Base-by-base conservation (phyloP, 2,797 vertebrate genomes). In the Steatocranus sp. region DNA sequence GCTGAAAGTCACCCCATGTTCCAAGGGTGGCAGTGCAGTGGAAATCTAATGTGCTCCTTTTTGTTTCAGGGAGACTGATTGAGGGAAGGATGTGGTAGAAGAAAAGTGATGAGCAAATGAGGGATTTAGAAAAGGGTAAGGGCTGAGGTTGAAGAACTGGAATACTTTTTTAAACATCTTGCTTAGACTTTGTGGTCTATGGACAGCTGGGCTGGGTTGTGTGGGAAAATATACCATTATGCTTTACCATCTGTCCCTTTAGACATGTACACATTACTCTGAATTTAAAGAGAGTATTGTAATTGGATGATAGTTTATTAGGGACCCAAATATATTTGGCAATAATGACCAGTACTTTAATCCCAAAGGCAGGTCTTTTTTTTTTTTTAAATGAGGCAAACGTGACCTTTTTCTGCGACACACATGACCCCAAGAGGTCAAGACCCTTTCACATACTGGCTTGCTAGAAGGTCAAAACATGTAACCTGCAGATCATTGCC, bases 231-330 rank as follows among this genome's bases (percentile, higher is more conserved):
- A 85, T 89, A 88, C 90, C 85, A 89, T 91, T 92, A 89, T 84
- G 82, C 79, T 89, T 89, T 81, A 89, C 90, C 92, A 95, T 94
- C 90, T 94, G 93, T 89, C 90, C 86, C 80, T 90, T 87, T 61
- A 84, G 75, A 93, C 78, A 91, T 87, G 80, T 68, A 90, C 76
- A 91, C 89, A 84, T 91, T 87, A 86, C 66, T 76, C 75, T 82
- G 78, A 78, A 91, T 89, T 90, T 90, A 83, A 92, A 89, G 89
- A 86, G 83, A 92, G 87, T 46, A 87, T 93, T 94, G 93, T 94
- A 93, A 94, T 93, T 94, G 88, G 85, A 86, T 90, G 85, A 92
- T 86, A 78, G 82, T 91, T 92, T 90, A 92, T 87, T 85, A 87
- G 88, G 78, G 88, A 92, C 82, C 74, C 51, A 86, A 86, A 92